Evolutionary conservation across 2,797 vertebrate species (phyloP).

Genomic region (Macropus fuliginosus): DNA sequence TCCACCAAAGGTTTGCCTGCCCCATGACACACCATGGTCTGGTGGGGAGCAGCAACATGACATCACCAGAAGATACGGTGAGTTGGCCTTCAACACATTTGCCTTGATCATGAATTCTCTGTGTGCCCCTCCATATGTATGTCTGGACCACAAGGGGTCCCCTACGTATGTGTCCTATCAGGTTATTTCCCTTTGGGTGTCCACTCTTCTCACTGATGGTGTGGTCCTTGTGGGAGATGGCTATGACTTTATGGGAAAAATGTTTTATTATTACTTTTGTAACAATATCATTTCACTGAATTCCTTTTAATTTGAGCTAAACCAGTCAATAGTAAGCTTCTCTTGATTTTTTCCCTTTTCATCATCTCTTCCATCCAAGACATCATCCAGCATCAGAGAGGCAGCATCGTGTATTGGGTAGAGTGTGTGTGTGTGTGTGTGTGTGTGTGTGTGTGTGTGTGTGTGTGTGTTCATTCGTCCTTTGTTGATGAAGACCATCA

Average conservation of each 20-base stretch:
- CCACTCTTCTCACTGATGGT: not conserved
- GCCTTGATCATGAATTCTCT: not conserved
- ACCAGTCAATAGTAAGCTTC: not conserved
- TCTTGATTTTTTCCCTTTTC: not conserved
- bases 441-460: too few relatives aligned
- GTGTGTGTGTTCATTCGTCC: too few relatives aligned
- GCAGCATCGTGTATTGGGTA: not conserved
- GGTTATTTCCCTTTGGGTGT: not conserved
- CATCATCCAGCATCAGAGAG: not conserved
- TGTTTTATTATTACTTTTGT: not conserved
- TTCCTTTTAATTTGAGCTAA: not conserved
- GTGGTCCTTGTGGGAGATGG: not conserved
- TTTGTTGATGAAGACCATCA: too few relatives aligned
- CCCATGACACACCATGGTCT: not conserved
- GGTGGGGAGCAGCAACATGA: not conserved
- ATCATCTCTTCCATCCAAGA: not conserved
- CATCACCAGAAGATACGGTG: not conserved
- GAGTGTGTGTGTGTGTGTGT: too few relatives aligned
- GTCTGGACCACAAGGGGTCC: not conserved
- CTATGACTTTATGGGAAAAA: not conserved
- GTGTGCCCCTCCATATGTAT: not conserved
- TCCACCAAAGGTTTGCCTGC: not conserved
- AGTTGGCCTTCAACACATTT: not conserved
- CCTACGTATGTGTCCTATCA: not conserved
- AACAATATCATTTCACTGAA: not conserved